Evolutionary conservation across 2,113 vertebrate genomes (phyloP).

Genomic region (Cisticola juncidis): DNA sequence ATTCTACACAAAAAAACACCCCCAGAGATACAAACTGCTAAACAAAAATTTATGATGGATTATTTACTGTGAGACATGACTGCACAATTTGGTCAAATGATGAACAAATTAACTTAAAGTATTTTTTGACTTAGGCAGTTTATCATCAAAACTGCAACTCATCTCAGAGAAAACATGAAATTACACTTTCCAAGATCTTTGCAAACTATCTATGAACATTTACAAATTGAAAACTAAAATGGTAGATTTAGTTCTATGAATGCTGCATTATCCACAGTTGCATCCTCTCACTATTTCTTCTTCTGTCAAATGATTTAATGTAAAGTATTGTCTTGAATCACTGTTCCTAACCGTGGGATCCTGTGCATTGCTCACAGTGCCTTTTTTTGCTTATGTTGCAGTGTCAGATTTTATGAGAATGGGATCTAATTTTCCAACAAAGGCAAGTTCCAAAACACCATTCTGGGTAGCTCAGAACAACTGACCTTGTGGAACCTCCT

Average conservation of each 20-base stretch:
- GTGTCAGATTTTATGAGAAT: background rate
- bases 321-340: background rate
- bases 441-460: background rate
- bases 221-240: background rate
- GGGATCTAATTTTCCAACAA: background rate
- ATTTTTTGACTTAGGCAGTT: background rate
- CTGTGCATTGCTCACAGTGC: background rate
- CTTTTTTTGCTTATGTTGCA: background rate
- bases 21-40: background rate
- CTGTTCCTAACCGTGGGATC: background rate
- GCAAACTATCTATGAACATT: background rate
- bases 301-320: background rate
- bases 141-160: background rate
- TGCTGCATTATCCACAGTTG: background rate
- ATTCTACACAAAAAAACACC: background rate
- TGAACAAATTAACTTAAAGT: background rate
- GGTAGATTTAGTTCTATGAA: background rate
- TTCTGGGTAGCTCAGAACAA: background rate
- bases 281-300: background rate
- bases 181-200: background rate
- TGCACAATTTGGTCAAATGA: background rate
- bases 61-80: background rate
- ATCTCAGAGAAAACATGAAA: background rate
- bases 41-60: background rate
- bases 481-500: background rate